Base-by-base conservation (phyloP, 2,888 invertebrate species). In the Ophraella communa region DNA sequence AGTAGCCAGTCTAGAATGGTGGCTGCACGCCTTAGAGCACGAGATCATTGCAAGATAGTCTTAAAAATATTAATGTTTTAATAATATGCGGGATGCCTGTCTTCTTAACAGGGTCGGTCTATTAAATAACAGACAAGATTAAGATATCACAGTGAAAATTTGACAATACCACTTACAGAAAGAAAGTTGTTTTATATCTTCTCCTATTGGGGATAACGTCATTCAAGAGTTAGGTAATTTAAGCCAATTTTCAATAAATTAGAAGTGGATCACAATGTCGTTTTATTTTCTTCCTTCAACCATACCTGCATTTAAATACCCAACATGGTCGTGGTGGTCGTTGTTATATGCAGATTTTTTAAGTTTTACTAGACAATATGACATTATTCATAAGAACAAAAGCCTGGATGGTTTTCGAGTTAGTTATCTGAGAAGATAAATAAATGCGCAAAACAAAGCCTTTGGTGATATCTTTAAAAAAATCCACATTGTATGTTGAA, bases 1-100 rank as follows among this genome's bases (percentile, higher is more conserved):
- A 33, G 67, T 69, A 67, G 67, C 67, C 65, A 55, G 51, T 62
- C 53, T 65, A 51, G 60, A 56, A 65, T 68, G 62, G 65, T 56
- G 65, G 62, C 65, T 62, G 45, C 42, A 53, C 53, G 65, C 65
- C 62, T 47, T 24, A 42, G 23, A 62, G 62, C 60, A 49, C 60
- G 44, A 60, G 60, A 60, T 60, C 52, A 30, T 42, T 14, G 49
- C 49, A 39, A 60, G 65, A 65, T 65, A 57, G 57, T 57, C 45
- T 52, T 27, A 58, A 65, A 65, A 65, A 62, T 62, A 62, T 65
- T 65, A 53, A 65, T 62, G 65, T 62, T 65, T 65, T 65, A 65
- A 65, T 65, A 65, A 65, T 65, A 65, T 65, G 65, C 65, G 65
- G 65, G 65, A 58, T 54, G 35, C 56, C 56, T 27, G 60, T 59